Percentiles rank a stretch among this genome's conserved stretches.
Evolutionary conservation across 2,113 vertebrate genomes (phyloP).

Genomic region (Leucopternis melanops): DNA sequence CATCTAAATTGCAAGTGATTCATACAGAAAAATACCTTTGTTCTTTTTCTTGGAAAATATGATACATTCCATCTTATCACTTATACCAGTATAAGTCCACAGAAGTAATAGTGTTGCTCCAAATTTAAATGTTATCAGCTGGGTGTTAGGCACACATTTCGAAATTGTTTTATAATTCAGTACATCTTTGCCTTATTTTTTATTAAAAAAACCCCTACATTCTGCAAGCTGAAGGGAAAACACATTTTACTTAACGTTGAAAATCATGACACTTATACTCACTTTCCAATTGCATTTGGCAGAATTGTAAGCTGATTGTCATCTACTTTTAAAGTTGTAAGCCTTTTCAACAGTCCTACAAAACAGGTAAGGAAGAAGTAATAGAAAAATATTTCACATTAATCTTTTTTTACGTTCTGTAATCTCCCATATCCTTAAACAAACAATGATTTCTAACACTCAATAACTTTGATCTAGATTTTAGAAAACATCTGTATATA

Average conservation of each 20-base stretch:
- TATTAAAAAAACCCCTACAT: neutral
- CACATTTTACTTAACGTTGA: neutral
- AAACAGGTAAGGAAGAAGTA: neutral
- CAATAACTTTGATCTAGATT: neutral
- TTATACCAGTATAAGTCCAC: neutral
- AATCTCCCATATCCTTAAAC: neutral
- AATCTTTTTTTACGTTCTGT: neutral
- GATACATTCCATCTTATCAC: neutral
- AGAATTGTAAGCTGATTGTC: conserved; percentile 98
- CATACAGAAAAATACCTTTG: neutral
- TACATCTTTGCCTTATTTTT: neutral
- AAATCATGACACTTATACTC: conserved; percentile 55
- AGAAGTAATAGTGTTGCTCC: neutral
- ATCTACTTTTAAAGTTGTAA: conserved; percentile 96
- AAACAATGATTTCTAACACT: neutral
- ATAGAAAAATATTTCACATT: neutral
- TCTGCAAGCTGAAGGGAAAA: neutral
- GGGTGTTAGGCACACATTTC: neutral
- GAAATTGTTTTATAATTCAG: neutral
- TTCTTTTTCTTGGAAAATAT: neutral
- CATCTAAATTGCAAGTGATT: neutral
- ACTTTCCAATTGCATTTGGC: conserved; percentile 96
- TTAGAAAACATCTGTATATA: neutral
- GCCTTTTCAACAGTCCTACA: conserved; percentile 92
- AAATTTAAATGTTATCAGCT: neutral